Evolutionary conservation across 1,140 invertebrate species (phyloP).

Genomic region (Pseudomyrmex flavicornis): DNA sequence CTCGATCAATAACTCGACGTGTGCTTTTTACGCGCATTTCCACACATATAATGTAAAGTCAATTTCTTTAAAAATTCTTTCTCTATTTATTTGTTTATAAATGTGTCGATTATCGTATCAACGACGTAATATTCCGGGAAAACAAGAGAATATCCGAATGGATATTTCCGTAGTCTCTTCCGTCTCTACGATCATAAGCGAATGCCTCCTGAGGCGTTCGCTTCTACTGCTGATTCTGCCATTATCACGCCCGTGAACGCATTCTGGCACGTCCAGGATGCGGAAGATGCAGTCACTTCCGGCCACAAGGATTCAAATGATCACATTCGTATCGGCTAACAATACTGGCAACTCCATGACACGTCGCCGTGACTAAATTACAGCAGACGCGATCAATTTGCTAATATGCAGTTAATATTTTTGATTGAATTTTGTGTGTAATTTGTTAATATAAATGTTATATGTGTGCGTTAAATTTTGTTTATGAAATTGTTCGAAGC

Average conservation of each 20-base stretch:
- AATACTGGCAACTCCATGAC: neutral
- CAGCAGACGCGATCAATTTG: neutral
- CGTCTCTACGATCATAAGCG: neutral
- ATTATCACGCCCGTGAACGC: slow-evolving; percentile 64
- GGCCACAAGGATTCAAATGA: neutral
- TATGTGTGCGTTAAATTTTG: too few relatives aligned
- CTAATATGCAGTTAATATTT: neutral
- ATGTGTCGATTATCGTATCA: too few relatives aligned
- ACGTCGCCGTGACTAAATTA: neutral
- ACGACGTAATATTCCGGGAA: neutral
- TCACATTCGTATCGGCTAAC: neutral
- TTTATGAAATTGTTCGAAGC: too few relatives aligned
- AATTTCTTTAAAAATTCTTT: neutral
- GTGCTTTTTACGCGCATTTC: too few relatives aligned
- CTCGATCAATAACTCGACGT: neutral
- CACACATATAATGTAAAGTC: too few relatives aligned
- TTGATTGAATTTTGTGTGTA: neutral
- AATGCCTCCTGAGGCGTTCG: neutral
- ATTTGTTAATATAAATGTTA: too few relatives aligned
- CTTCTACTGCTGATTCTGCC: neutral
- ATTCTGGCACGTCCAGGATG: slow-evolving; percentile 1
- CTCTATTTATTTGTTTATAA: too few relatives aligned
- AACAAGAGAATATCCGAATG: neutral
- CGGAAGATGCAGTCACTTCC: neutral
- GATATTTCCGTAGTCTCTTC: neutral